These are phyloP conservation scores for Ladona fulva DNA, from an alignment of 1,140 invertebrate genomes.

Conservation along the genomic window DNA sequence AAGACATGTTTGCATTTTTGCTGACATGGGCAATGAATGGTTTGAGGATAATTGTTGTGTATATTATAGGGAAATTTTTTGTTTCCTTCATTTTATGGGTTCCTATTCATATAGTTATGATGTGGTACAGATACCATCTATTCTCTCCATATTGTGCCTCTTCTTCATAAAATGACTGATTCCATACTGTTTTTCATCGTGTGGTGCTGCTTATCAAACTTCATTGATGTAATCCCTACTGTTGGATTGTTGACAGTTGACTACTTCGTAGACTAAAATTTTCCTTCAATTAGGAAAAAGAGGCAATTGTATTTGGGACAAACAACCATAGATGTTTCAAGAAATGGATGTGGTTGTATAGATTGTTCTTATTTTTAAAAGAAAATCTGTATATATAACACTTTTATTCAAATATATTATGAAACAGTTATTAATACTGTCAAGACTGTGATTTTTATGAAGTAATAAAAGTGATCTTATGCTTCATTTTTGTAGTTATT, in stretches of 20 bases:
- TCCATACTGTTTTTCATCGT: background rate
- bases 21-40: background rate
- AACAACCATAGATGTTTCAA: background rate
- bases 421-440: background rate
- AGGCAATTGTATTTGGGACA: background rate
- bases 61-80: background rate
- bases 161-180: slow-evolving; percentile 10
- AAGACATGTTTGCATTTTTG: background rate
- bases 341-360: background rate
- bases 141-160: background rate
- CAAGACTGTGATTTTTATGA: slow-evolving; percentile 4
- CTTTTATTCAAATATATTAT: slow-evolving; percentile 1
- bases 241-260: slow-evolving; percentile 1
- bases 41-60: background rate
- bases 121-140: background rate
- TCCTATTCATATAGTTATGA: background rate
- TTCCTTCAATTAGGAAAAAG: background rate
- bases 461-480: slow-evolving; percentile 10
- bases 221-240: background rate
- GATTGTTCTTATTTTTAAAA: slow-evolving; percentile 11
- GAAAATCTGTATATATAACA: background rate
- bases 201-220: slow-evolving; percentile 8
- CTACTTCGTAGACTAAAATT: background rate
- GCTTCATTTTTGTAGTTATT: background rate
- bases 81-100: background rate